These are phyloP conservation scores for Brotogeris chrysoptera DNA, from an alignment of 2,797 vertebrate genomes.

Conservation along the genomic window DNA sequence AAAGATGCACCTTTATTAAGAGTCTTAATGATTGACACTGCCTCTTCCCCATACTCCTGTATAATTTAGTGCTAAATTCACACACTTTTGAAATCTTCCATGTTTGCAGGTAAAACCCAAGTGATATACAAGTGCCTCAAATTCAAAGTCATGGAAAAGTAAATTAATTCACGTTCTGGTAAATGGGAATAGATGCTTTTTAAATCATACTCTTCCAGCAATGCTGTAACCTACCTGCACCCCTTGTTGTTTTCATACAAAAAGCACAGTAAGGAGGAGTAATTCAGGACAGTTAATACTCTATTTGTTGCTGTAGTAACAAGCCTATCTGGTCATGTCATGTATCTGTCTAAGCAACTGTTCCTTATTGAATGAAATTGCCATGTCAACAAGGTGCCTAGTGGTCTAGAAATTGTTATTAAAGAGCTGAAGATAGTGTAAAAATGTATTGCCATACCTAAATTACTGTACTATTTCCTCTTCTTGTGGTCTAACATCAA, in stretches of 20 bases:
- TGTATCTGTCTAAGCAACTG: neutral
- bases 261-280: neutral
- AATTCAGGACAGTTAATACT: neutral
- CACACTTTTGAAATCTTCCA: neutral
- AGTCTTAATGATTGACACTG: neutral
- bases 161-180: neutral
- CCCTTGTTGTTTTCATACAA: neutral
- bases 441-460: neutral
- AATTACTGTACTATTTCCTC: neutral
- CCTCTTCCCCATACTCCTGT: neutral
- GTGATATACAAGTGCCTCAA: neutral
- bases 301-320: neutral
- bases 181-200: neutral
- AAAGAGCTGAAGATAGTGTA: neutral
- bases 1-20: neutral
- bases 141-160: neutral
- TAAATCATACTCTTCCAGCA: neutral
- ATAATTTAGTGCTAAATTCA: neutral
- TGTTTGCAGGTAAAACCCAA: neutral
- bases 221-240: neutral
- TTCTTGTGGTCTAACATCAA: neutral
- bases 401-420: neutral
- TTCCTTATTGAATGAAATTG: neutral
- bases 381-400: neutral
- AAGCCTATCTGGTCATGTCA: neutral